These are phyloP conservation scores for Acromyrmex heyeri DNA, from an alignment of 1,140 invertebrate genomes.

Conservation along the genomic window DNA sequence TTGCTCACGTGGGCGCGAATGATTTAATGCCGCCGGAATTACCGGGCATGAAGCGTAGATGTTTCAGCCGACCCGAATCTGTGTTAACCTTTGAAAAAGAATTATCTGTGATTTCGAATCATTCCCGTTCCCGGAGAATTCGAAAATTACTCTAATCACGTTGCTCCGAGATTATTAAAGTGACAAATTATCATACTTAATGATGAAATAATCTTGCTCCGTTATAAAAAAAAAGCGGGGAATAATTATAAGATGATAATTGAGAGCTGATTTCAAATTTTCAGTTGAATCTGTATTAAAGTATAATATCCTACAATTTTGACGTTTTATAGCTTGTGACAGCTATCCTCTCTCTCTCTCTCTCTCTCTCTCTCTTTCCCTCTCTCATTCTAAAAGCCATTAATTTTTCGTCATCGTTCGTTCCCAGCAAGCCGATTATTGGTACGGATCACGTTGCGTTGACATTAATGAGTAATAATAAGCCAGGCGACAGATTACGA, in stretches of 20 bases:
- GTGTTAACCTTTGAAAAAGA: background rate
- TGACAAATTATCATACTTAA: background rate
- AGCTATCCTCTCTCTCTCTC: too few species aligned
- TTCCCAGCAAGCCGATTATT: conserved; percentile 16
- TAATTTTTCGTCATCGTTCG: conserved; percentile 21
- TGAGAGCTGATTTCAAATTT: background rate
- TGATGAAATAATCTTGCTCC: background rate
- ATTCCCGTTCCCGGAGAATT: background rate
- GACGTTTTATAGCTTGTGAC: background rate
- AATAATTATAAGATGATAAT: conserved; percentile 7
- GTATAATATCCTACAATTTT: background rate
- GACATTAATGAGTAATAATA: conserved; percentile 48
- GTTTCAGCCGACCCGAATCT: background rate
- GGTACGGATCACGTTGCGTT: background rate
- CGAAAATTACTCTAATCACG: background rate
- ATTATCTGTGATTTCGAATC: conserved; percentile 8
- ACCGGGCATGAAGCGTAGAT: background rate
- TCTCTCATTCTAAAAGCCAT: background rate
- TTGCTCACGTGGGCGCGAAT: conserved; percentile 32
- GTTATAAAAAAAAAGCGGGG: background rate
- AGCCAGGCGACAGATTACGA: conserved; percentile 40
- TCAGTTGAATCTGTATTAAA: background rate
- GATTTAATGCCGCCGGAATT: conserved; percentile 44
- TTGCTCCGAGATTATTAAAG: background rate
- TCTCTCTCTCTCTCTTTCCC: background rate